A percentile compares a stretch with the other conserved stretches of the same genome.
Evolutionary conservation across 1,140 invertebrate genomes (phyloP).

Genomic region (Drosophila insularis): DNA sequence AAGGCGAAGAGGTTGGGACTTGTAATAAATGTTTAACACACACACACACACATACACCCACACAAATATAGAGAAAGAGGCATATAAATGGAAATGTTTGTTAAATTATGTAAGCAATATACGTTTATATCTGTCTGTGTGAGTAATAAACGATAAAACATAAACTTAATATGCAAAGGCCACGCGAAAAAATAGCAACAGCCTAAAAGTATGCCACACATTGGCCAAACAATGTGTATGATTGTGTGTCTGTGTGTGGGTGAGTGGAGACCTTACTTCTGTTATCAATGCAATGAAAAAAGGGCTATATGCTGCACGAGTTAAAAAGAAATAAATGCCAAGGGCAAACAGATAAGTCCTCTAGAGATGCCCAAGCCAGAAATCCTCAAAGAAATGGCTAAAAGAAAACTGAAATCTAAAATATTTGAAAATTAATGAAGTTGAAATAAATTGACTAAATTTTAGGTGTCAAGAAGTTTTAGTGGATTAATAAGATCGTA

Average conservation of each 20-base stretch:
- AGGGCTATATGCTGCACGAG: slow-evolving; percentile 58
- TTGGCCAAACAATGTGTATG: slow-evolving; percentile 1
- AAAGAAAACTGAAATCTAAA: background rate
- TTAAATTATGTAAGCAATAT: slow-evolving; percentile 71
- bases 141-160: slow-evolving; percentile 69
- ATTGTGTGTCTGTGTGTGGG: slow-evolving; percentile 1
- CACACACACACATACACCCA: slow-evolving; percentile 16
- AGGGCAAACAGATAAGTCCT: background rate
- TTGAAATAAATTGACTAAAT: too few species aligned
- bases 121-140: slow-evolving; percentile 53
- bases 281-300: slow-evolving; percentile 62
- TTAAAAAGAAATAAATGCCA: slow-evolving; percentile 12
- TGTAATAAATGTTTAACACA: slow-evolving; percentile 54
- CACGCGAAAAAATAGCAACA: slow-evolving; percentile 52
- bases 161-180: slow-evolving; percentile 67
- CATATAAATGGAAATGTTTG: slow-evolving; percentile 66
- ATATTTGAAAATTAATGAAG: background rate
- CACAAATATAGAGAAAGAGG: slow-evolving; percentile 25
- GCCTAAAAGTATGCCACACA: slow-evolving; percentile 46
- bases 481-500: too few species aligned
- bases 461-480: too few species aligned
- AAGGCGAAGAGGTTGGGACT: slow-evolving; percentile 28
- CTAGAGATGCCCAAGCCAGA: background rate
- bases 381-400: background rate
- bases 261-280: slow-evolving; percentile 22